Base-by-base conservation (phyloP, 2,113 vertebrate genomes). In the Alexandromys fortis region DNA sequence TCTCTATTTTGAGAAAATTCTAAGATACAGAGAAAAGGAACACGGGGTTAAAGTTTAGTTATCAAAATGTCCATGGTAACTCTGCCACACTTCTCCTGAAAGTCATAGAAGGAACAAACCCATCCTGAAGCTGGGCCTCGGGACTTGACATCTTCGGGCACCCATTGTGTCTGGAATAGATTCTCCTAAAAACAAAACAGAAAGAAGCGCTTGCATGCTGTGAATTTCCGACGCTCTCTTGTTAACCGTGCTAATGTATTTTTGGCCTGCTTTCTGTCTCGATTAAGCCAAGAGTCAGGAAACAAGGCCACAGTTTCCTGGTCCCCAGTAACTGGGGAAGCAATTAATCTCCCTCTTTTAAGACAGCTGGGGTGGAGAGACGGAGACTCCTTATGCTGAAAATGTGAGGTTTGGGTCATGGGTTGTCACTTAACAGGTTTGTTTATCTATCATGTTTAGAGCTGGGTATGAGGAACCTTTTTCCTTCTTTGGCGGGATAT, bases 1-100 rank as follows among this genome's bases (percentile, higher is more conserved):
- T 38, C 65, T 38, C 55, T 21, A 68, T 87, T 96, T 93, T 75
- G 68, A 94, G 81, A 89, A 88, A 87, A 82, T 52, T 77, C 77
- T 91, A 70, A 94, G 55, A 85, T 81, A 70, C 3, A 16, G 28
- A 49, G 55, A 21, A 45, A 90, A 38, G 11, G 26, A 75, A 52
- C 52, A 67, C 0, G 22, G 28, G 81, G 65, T 67, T 65, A 75
- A 52, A 72, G 21, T 61, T 85, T 52, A 49, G 78, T 72, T 42
- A 22, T 67, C n/a, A 45, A 67, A 89, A 89, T 63, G 52, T n/a
- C 52, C 33, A 1, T 7, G 49, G 19, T 79, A 73, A 83, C 63
- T 61, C 81, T 45, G 11, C 10, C 21, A 0, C 9, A 7, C 45
- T 42, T 70, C 12, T 73, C 73, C 42, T 16, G 11, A 68, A 95